phyloP scores from a whole-genome alignment of 1,140 invertebrate genomes.

The Orchesella cincta region DNA sequence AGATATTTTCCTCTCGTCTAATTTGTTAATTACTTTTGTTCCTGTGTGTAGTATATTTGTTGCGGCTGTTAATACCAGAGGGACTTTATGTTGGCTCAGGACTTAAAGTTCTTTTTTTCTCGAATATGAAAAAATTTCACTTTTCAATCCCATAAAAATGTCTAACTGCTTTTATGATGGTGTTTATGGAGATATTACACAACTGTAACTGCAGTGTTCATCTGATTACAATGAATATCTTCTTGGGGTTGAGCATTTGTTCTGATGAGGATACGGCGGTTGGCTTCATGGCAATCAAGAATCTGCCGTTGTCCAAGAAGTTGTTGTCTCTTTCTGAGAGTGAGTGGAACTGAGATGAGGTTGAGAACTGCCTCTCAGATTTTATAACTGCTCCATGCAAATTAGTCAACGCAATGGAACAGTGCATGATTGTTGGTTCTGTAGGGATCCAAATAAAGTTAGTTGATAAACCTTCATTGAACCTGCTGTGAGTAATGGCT shows the following conservation, averaged over 20 bases:
- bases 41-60: no score
- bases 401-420: conserved; percentile 7
- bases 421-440: conserved; percentile 1
- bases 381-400: conserved; percentile 16
- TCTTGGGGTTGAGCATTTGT: conserved; percentile 18
- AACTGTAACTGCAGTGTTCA: no score
- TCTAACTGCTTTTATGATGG: no score
- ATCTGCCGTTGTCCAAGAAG: conserved; percentile 19
- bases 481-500: background rate
- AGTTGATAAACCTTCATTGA: conserved; percentile 14
- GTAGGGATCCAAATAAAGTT: background rate
- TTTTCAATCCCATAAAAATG: no score
- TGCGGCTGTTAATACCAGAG: no score
- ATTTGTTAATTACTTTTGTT: no score
- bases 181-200: no score
- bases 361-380: background rate
- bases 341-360: conserved; percentile 2
- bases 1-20: no score
- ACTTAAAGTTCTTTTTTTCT: background rate
- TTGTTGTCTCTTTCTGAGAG: background rate
- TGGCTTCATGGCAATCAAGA: conserved; percentile 9
- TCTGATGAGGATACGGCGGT: background rate
- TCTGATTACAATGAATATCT: conserved; percentile 20
- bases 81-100: conserved; percentile 1
- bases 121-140: no score